These are phyloP conservation scores for Pardalotus punctatus DNA, from an alignment of 2,113 vertebrate species.

Conservation along the genomic window DNA sequence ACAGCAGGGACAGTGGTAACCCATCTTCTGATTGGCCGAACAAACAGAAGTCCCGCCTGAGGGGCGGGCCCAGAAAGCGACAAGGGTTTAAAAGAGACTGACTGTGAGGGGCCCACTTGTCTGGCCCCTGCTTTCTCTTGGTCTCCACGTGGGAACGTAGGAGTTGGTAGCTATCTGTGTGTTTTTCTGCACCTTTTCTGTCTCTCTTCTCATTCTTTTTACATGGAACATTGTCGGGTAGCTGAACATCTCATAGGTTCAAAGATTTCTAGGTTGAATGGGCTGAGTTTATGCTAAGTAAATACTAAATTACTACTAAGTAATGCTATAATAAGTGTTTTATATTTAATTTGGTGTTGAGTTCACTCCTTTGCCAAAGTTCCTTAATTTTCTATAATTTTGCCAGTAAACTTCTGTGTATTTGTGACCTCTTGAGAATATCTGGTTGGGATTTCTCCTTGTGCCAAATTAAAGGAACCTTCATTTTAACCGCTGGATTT, in stretches of 20 bases:
- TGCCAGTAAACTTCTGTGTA: neutral
- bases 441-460: neutral
- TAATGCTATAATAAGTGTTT: neutral
- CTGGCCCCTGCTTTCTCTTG: fast-evolving
- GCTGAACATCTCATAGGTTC: neutral
- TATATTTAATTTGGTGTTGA: neutral
- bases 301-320: neutral
- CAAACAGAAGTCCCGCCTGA: neutral
- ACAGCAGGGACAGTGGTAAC: too few relatives aligned
- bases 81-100: neutral
- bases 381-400: neutral
- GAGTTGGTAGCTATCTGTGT: neutral
- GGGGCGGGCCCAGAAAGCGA: neutral
- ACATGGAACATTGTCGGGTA: neutral
- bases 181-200: neutral
- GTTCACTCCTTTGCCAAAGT: neutral
- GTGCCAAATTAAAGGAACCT: neutral
- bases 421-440: neutral
- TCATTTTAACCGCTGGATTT: neutral
- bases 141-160: fast-evolving
- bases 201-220: neutral
- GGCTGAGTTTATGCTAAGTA: neutral
- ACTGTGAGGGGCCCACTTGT: fast-evolving
- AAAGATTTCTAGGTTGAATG: neutral
- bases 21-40: neutral